phyloP scores from a whole-genome alignment of 2,888 invertebrate genomes.

The Ceramica pisi region DNA sequence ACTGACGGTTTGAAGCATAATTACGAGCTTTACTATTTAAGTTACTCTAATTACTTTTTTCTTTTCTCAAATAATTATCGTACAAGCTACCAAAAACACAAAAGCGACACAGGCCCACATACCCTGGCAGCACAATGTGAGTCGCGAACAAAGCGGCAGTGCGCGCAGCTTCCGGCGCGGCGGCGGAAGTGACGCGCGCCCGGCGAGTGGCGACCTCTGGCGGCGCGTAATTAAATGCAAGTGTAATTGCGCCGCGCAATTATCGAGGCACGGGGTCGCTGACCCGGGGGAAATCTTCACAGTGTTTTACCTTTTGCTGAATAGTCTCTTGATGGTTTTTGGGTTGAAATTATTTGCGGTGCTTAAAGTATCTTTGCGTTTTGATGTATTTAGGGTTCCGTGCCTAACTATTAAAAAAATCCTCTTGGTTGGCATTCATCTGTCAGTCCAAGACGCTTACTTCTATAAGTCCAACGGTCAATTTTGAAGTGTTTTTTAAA shows the following conservation, averaged over 20 bases:
- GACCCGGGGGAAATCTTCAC: constrained; percentile 50
- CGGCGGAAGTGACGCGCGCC: constrained; percentile 71
- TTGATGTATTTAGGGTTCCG: neutral
- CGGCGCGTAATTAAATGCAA: constrained; percentile 71
- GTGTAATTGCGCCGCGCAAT: constrained; percentile 70
- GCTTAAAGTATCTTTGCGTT: neutral
- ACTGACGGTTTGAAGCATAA: too few species aligned
- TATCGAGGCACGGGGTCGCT: constrained; percentile 56
- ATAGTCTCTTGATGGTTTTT: neutral
- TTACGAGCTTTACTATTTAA: neutral
- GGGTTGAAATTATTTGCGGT: constrained; percentile 1
- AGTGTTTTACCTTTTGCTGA: constrained; percentile 18
- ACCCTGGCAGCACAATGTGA: constrained; percentile 53
- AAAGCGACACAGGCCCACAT: constrained; percentile 22
- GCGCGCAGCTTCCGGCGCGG: constrained; percentile 73
- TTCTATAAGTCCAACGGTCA: too few species aligned
- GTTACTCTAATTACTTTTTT: neutral
- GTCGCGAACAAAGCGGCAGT: constrained; percentile 64
- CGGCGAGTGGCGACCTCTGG: constrained; percentile 70
- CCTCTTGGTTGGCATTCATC: too few species aligned
- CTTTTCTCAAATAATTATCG: neutral
- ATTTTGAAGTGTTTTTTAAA: too few species aligned
- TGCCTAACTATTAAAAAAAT: too few species aligned
- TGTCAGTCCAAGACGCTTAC: too few species aligned
- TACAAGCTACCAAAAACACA: constrained; percentile 16